Conservation (phyloP, 1,140 invertebrate genomes). For the Galendromus occidentalis region DNA sequence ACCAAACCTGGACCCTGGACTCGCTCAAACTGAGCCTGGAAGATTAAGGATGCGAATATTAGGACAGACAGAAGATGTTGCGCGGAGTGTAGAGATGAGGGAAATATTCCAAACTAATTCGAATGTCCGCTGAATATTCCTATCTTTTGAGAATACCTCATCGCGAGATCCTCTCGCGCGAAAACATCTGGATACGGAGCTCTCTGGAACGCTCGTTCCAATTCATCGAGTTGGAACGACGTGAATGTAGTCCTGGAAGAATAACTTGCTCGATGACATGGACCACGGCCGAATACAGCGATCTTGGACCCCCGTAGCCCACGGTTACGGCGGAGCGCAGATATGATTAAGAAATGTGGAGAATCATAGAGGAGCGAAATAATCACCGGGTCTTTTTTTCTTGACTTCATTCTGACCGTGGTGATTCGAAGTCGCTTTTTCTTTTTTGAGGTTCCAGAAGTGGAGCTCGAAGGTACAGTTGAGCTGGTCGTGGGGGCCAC, state of each 20-base stretch:
- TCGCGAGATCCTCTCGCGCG: conserved; percentile 72
- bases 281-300: not conserved
- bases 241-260: conserved; percentile 76
- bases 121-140: too few species aligned
- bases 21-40: conserved; percentile 55
- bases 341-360: not conserved
- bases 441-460: not conserved
- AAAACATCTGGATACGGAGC: conserved; percentile 94
- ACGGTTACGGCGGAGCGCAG: not conserved
- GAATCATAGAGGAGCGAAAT: not conserved
- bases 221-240: conserved; percentile 76
- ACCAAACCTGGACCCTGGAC: conserved; percentile 75
- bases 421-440: conserved; percentile 30
- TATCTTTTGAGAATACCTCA: conserved; percentile 33
- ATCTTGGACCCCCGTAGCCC: not conserved
- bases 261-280: conserved; percentile 15
- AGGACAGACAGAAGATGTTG: too few species aligned
- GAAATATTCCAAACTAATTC: too few species aligned
- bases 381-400: conserved; percentile 76
- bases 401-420: conserved; percentile 65
- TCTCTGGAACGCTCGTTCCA: conserved; percentile 77
- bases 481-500: not conserved
- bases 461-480: conserved; percentile 16
- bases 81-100: too few species aligned
- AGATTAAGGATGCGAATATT: not conserved